Evolutionary conservation across 2,797 vertebrate genomes (phyloP), one percentile per base, ranked within the genome.

Genomic region (Lateolabrax maculatus): DNA sequence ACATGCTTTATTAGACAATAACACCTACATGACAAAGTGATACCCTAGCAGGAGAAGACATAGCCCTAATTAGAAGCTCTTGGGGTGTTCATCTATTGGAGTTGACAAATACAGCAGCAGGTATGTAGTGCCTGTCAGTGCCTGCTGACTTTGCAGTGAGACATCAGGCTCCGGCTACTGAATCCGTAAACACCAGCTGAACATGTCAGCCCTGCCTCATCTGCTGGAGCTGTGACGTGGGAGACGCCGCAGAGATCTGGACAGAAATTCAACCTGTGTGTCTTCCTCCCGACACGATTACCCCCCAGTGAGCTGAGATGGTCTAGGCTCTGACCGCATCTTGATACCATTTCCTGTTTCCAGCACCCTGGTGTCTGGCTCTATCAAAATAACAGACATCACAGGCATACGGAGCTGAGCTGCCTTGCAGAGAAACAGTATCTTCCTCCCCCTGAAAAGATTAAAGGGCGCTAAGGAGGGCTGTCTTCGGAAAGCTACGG

Each of bases 311-410:
- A 91, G 81, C 75, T 18, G 29, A 41, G 60, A 52, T 56, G 60
- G 27, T 25, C 4, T 23, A 46, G 68, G 61, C 78, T 88, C 77
- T 43, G 87, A 85, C 81, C 77, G 83, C 86, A 94, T 93, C 85
- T 87, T 87, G 88, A 90, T 87, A 86, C 76, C 71, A 92, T 93
- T 90, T 91, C 90, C 86, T 84, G 62, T 90, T 85, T 90, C 83
- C 84, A 87, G 79, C 84, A 83, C 84, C 79, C 71, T 71, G 80
- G 77, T 88, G 89, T 85, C 65, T 76, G 86, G 63, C 77, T 86
- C 69, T 84, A 87, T 80, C 84, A 87, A 87, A 92, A 90, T 87
- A 94, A 87, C 74, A 91, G 83, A 77, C 78, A 90, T 90, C 80
- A 82, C 68, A 81, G 79, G 51, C 84, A 52, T 73, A 77, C 62